phyloP scores from a whole-genome alignment of 2,888 invertebrate species.

The Hermaeophaga mercurialis region DNA sequence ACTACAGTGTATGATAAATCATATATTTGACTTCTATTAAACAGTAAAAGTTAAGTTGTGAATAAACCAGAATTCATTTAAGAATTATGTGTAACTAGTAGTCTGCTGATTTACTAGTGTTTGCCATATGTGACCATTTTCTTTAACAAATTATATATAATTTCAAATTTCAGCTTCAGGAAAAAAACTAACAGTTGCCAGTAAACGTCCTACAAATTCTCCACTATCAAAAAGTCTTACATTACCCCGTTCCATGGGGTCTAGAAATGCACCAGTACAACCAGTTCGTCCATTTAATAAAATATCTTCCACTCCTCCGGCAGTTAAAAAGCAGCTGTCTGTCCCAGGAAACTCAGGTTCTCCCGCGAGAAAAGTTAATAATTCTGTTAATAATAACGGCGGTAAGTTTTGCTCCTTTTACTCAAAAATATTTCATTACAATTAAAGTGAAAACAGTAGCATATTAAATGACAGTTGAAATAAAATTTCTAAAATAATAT shows the following conservation, averaged over 20 bases:
- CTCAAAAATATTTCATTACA: no score
- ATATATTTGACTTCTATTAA: no score
- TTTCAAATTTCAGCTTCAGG: constrained; percentile 76
- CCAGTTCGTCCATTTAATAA: constrained; percentile 65
- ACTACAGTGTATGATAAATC: no score
- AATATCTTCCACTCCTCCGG: constrained; percentile 82
- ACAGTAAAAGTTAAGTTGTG: no score
- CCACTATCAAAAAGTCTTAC: constrained; percentile 83
- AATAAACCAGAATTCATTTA: no score
- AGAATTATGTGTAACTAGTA: no score
- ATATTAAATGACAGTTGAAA: no score
- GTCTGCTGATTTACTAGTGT: no score
- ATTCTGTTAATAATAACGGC: constrained; percentile 29
- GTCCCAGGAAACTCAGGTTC: constrained; percentile 65
- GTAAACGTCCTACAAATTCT: constrained; percentile 68
- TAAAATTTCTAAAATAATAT: no score
- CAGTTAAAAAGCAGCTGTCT: constrained; percentile 82
- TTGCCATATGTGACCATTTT: no score
- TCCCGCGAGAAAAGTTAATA: constrained; percentile 63
- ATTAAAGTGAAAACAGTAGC: no score
- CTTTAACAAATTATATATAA: no score
- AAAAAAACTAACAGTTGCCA: constrained; percentile 77
- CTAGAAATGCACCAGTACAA: constrained; percentile 59
- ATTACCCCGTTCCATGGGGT: constrained; percentile 83
- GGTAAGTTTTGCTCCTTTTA: constrained; percentile 21